These are phyloP conservation scores for Sorex maritimensis DNA, from an alignment of 2,797 vertebrate genomes.

Conservation along the genomic window DNA sequence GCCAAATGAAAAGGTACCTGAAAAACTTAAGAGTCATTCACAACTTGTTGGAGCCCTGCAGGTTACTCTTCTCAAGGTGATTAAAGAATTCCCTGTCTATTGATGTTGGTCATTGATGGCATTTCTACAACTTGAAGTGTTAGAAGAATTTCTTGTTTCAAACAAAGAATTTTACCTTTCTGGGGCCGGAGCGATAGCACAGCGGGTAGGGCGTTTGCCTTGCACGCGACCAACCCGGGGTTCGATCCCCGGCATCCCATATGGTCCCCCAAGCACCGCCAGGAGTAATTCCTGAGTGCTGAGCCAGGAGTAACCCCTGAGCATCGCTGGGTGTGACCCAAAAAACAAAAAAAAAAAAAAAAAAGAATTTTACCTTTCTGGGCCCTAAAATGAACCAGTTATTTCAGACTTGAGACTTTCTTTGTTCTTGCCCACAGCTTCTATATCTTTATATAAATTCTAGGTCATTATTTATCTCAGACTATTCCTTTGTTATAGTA, in stretches of 20 bases:
- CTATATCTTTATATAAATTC: fast-evolving
- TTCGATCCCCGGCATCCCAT: too few species aligned
- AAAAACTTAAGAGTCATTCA: not conserved
- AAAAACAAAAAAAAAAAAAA: too few species aligned
- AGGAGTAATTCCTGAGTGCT: too few species aligned
- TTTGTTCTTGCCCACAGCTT: not conserved
- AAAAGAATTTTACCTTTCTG: too few species aligned
- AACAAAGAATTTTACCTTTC: not conserved
- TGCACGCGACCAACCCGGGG: too few species aligned
- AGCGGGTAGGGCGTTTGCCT: too few species aligned
- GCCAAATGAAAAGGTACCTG: not conserved
- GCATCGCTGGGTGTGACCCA: too few species aligned
- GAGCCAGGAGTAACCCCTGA: too few species aligned
- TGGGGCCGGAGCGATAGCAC: too few species aligned
- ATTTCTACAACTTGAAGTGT: not conserved
- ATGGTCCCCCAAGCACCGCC: too few species aligned
- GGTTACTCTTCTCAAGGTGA: too few species aligned
- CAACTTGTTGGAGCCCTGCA: not conserved
- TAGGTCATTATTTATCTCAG: not conserved
- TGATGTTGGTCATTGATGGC: not conserved
- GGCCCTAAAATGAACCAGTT: not conserved
- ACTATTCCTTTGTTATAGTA: not conserved
- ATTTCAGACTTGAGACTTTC: not conserved
- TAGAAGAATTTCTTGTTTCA: not conserved
- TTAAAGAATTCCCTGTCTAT: not conserved